Evolutionary conservation across 2,797 vertebrate species (phyloP), one percentile per base, ranked within the genome.

Genomic region (Tangara arthus): DNA sequence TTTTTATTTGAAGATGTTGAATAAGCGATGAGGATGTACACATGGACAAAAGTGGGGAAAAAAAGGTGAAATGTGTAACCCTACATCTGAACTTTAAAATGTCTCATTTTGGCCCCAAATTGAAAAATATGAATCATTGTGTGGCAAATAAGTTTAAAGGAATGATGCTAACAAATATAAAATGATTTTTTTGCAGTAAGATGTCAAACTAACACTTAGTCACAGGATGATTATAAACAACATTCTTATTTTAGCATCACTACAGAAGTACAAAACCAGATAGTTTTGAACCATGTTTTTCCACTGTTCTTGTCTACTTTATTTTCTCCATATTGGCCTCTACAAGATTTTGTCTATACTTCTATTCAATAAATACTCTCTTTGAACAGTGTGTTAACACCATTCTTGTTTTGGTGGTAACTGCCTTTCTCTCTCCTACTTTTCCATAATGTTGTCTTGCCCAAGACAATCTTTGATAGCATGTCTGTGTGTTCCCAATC

Each of bases 401-500:
- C 6, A 1, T 55, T 85, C 35, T 72, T 61, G 18, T 28, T 71
- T 59, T 56, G 60, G 12, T 57, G 20, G 35, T 41, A 52, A 28
- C 14, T 73, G 15, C 28, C 12, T 30, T 68, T 56, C 13, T 50
- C 64, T 59, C 8, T 69, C 12, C 52, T 59, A 35, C 22, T 73
- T 95, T 73, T 1, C 2, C 8, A 15, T 68, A 44, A 17, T 8
- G 5, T 34, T 83, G 20, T 63, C 30, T 47, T 55, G 8, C 30
- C 8, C 46, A 82, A 11, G 5, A 11, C 30, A 34, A 10, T 35
- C 24, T 78, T 68, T 66, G 19, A 11, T 47, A 59, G 42, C 23
- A 6, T 3, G 6, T 26, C 42, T 47, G 0, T 46, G 19, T 6
- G 4, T 23, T 78, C 5, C 60, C 0, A 64, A 7, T 30, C 5